Conservation (phyloP, 2,113 vertebrate species). For the Dinomys branickii region DNA sequence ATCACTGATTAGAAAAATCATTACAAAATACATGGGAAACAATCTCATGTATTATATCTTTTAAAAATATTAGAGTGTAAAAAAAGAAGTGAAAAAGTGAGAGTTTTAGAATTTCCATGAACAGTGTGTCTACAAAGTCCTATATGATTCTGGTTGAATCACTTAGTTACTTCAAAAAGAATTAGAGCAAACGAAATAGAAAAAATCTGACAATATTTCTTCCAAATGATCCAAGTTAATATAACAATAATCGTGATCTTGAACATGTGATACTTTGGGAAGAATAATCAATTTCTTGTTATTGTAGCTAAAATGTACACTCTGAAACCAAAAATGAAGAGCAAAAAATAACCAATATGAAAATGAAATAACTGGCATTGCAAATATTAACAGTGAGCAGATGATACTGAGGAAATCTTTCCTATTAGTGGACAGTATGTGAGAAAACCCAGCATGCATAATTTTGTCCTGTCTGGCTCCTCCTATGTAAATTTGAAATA, state of each 20-base stretch:
- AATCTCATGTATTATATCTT: background rate
- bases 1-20: background rate
- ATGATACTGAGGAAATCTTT: background rate
- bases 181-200: background rate
- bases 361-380: background rate
- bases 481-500: background rate
- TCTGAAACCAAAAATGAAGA: background rate
- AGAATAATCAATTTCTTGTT: background rate
- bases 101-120: background rate
- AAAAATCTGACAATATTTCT: background rate
- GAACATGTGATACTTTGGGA: background rate
- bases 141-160: background rate
- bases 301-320: background rate
- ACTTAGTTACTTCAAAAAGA: background rate
- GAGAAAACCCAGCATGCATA: background rate
- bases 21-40: background rate
- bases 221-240: background rate
- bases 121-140: background rate
- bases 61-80: background rate
- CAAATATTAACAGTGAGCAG: background rate
- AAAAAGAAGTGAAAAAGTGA: background rate
- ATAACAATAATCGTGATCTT: background rate
- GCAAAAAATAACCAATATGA: background rate
- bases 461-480: background rate
- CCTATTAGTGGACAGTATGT: background rate